phyloP scores from a whole-genome alignment of 2,888 invertebrate genomes.

The Dicycla oo region DNA sequence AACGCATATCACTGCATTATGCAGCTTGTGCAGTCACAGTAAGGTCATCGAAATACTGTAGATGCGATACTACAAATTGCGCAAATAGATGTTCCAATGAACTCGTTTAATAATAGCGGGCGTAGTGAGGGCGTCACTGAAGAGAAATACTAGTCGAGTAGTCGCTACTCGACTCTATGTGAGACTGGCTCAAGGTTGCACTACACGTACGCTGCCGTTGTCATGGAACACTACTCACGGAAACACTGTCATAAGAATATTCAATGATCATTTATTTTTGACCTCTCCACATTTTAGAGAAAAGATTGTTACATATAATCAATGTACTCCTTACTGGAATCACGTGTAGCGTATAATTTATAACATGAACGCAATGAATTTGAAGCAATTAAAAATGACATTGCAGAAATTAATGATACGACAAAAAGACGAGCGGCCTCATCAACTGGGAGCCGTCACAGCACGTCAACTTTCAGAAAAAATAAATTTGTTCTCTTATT shows the following conservation, averaged over 20 bases:
- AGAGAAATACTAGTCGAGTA: conserved; percentile 77
- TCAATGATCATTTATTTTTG: conserved; percentile 33
- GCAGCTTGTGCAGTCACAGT: conserved; percentile 74
- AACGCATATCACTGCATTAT: conserved; percentile 60
- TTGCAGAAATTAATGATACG: conserved; percentile 74
- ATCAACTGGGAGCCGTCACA: conserved; percentile 72
- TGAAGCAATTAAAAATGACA: conserved; percentile 76
- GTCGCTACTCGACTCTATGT: conserved; percentile 71
- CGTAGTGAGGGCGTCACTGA: conserved; percentile 86
- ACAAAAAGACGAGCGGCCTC: conserved; percentile 68
- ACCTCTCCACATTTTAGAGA: conserved; percentile 10
- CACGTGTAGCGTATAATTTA: conserved; percentile 6
- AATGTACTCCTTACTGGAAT: background rate
- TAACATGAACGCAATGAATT: conserved; percentile 50
- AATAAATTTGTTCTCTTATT: conserved; percentile 72
- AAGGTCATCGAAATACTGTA: conserved; percentile 87
- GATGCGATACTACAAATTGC: conserved; percentile 88
- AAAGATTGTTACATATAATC: background rate
- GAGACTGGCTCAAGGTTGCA: conserved; percentile 82
- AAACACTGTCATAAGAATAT: conserved; percentile 72
- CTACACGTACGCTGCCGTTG: conserved; percentile 64
- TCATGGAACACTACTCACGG: conserved; percentile 73
- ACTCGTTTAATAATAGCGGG: conserved; percentile 90
- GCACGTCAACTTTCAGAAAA: conserved; percentile 73
- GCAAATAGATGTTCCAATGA: conserved; percentile 91